A percentile compares a stretch with the other conserved stretches of the same genome.
These are phyloP conservation scores for Rhinatrema bivittatum DNA, from an alignment of 2,797 vertebrate species.

Conservation along the genomic window DNA sequence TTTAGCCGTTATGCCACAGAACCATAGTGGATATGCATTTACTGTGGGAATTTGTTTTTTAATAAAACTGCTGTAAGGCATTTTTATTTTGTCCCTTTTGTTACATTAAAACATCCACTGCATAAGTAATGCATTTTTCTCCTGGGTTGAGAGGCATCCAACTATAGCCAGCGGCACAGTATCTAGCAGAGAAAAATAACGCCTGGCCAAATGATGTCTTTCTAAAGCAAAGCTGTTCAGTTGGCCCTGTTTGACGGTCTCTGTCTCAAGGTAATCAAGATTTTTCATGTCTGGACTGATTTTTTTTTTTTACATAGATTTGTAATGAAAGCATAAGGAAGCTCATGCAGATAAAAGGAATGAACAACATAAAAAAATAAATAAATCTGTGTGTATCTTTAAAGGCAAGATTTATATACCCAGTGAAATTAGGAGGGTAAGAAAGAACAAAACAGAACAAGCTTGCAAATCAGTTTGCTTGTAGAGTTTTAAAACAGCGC, in stretches of 20 bases:
- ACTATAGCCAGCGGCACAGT: constrained; percentile 46
- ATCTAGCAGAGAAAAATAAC: constrained; percentile 29
- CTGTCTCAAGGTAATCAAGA: too few species aligned
- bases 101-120: constrained; percentile 62
- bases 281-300: too few species aligned
- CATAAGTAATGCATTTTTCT: constrained; percentile 66
- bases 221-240: constrained; percentile 28
- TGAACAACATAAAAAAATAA: too few species aligned
- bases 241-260: constrained; percentile 9
- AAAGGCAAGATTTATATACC: too few species aligned
- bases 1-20: constrained; percentile 56
- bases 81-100: constrained; percentile 69
- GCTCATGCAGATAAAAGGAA: too few species aligned
- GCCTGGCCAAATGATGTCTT: constrained; percentile 27
- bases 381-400: too few species aligned
- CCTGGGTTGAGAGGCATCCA: constrained; percentile 51
- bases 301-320: too few species aligned
- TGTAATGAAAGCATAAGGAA: too few species aligned
- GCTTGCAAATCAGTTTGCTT: too few species aligned
- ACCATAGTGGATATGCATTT: constrained; percentile 66
- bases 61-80: constrained; percentile 68
- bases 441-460: too few species aligned
- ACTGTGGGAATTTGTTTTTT: constrained; percentile 80
- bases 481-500: too few species aligned
- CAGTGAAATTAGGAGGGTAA: too few species aligned